phyloP scores from a whole-genome alignment of 2,113 vertebrate genomes.

The Lota lota region DNA sequence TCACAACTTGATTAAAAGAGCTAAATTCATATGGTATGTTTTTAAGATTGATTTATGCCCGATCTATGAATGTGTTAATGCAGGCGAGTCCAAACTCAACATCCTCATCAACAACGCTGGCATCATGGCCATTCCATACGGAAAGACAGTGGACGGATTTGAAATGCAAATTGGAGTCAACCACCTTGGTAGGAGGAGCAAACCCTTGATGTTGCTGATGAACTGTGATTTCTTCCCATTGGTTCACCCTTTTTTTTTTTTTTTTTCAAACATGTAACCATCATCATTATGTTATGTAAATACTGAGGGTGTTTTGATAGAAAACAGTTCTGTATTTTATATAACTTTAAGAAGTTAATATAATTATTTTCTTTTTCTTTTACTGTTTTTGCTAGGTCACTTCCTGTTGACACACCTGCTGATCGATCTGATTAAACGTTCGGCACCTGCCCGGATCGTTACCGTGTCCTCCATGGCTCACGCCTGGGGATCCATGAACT shows the following conservation, averaged over 20 bases:
- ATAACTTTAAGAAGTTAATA: not conserved
- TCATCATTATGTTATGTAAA: too few relatives aligned
- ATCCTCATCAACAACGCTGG: slow-evolving; percentile 81
- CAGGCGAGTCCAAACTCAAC: slow-evolving; percentile 72
- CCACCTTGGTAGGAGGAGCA: slow-evolving; percentile 70
- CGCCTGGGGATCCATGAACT: slow-evolving; percentile 66
- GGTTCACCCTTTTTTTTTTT: not conserved
- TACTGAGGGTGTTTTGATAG: too few relatives aligned
- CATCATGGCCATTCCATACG: slow-evolving; percentile 77
- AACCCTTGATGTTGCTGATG: not conserved
- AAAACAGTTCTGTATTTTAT: not conserved
- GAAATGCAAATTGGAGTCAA: slow-evolving; percentile 81
- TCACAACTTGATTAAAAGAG: too few relatives aligned
- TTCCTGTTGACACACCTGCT: slow-evolving; percentile 74
- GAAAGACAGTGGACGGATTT: slow-evolving; percentile 76
- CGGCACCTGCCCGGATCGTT: slow-evolving; percentile 70
- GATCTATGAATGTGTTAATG: not conserved
- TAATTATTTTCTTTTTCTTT: not conserved
- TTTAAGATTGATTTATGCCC: too few relatives aligned
- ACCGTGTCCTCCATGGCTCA: slow-evolving; percentile 76
- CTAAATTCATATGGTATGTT: too few relatives aligned
- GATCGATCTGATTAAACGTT: slow-evolving; percentile 74
- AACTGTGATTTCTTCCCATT: not conserved
- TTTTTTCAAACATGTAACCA: not conserved
- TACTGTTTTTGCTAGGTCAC: slow-evolving; percentile 62